Percentiles rank a stretch among this genome's conserved stretches.
These are phyloP conservation scores for Syrphus vitripennis DNA, from an alignment of 2,888 invertebrate genomes.

Conservation along the genomic window DNA sequence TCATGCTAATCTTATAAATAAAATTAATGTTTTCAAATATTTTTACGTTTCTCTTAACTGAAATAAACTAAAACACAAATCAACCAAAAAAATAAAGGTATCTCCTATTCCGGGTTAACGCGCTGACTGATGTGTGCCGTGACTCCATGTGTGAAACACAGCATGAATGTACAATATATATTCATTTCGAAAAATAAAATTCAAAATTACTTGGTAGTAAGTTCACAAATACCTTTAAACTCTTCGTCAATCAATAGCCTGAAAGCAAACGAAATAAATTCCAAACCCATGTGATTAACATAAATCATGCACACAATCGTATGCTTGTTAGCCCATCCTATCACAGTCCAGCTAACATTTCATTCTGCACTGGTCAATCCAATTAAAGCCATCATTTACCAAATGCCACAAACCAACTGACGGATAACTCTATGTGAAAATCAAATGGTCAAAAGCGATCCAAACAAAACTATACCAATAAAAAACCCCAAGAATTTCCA, in stretches of 20 bases:
- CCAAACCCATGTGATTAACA: not conserved
- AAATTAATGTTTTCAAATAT: too few relatives aligned
- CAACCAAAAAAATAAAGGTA: too few relatives aligned
- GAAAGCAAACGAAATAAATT: not conserved
- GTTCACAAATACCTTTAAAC: not conserved
- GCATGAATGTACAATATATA: too few relatives aligned
- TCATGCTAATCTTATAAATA: too few relatives aligned
- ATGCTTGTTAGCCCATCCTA: conserved; percentile 7
- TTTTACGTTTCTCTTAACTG: too few relatives aligned
- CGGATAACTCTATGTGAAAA: conserved; percentile 16
- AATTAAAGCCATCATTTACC: conserved; percentile 49
- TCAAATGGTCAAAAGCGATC: conserved; percentile 32
- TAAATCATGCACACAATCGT: not conserved
- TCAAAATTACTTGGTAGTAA: too few relatives aligned
- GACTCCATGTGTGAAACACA: too few relatives aligned
- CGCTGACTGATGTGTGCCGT: too few relatives aligned
- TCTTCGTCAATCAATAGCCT: not conserved
- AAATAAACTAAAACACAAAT: too few relatives aligned
- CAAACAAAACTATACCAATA: not conserved
- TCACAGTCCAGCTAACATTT: not conserved
- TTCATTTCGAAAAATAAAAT: too few relatives aligned
- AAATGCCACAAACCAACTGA: conserved; percentile 46
- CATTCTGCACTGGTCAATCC: conserved; percentile 33
- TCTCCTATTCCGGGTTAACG: too few relatives aligned
- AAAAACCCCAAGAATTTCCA: conserved; percentile 15